phyloP scores from a whole-genome alignment of 1,140 invertebrate species.

The Fopius arisanus region DNA sequence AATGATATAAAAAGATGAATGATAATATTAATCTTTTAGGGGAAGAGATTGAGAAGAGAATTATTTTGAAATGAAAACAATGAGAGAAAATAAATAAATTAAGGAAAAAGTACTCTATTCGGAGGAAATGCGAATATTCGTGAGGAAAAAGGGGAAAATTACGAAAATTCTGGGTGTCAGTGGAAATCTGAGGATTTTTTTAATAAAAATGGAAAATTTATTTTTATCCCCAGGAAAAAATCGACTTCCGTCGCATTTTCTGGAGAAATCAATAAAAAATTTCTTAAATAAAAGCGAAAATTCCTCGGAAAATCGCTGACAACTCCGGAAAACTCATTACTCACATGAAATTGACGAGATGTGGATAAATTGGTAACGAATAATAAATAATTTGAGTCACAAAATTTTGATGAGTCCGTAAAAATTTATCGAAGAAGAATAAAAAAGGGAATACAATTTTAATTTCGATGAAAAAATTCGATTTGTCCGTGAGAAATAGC shows the following conservation, averaged over 20 bases:
- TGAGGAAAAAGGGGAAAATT: not conserved
- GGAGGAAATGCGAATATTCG: not conserved
- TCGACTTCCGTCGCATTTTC: not conserved
- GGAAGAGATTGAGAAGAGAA: slow-evolving; percentile 11
- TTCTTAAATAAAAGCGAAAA: too few species aligned
- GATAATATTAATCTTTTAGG: slow-evolving; percentile 42
- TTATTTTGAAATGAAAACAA: slow-evolving; percentile 1
- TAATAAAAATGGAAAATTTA: not conserved
- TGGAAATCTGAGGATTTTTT: not conserved
- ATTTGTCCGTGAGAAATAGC: too few species aligned
- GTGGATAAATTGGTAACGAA: too few species aligned
- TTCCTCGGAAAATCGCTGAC: too few species aligned
- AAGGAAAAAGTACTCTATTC: not conserved
- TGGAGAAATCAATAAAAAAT: not conserved
- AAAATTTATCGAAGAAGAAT: too few species aligned
- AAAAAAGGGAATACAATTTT: too few species aligned
- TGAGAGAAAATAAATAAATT: not conserved
- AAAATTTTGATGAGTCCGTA: too few species aligned
- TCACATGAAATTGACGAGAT: too few species aligned
- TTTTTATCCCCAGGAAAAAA: too few species aligned
- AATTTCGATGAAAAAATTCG: too few species aligned
- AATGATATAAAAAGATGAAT: slow-evolving; percentile 40
- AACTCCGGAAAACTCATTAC: too few species aligned
- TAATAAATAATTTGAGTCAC: too few species aligned
- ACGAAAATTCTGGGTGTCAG: not conserved